Evolutionary conservation across 2,888 invertebrate species (phyloP).

Genomic region (Gisinianus flammeolus): DNA sequence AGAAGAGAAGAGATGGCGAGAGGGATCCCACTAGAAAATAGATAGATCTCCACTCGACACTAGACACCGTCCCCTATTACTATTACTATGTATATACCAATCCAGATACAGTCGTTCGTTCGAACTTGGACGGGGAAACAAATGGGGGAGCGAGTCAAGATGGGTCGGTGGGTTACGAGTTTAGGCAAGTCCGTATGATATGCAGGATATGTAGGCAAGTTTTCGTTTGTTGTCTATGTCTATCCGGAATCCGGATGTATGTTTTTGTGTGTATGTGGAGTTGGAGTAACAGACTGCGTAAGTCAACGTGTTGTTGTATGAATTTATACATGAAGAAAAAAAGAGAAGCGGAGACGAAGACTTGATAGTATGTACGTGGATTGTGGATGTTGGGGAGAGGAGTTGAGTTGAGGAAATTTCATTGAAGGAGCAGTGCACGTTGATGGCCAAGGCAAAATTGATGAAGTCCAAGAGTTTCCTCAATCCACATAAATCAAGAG

Average conservation of each 20-base stretch:
- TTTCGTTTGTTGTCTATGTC: too few species aligned
- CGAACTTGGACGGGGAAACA: neutral
- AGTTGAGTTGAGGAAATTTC: constrained; percentile 1
- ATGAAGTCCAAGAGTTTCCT: constrained; percentile 32
- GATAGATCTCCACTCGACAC: neutral
- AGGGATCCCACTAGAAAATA: neutral
- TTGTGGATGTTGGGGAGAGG: neutral
- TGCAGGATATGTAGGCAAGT: too few species aligned
- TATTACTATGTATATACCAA: too few species aligned
- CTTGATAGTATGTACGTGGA: too few species aligned
- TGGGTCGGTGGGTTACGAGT: constrained; percentile 1
- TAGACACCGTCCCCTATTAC: too few species aligned
- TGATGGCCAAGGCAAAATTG: constrained; percentile 28
- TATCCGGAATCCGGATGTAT: too few species aligned
- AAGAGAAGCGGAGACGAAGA: too few species aligned
- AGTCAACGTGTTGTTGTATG: too few species aligned
- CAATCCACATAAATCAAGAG: constrained; percentile 34
- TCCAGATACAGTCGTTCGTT: too few species aligned
- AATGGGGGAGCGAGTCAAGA: neutral
- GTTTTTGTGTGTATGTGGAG: too few species aligned
- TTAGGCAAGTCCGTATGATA: too few species aligned
- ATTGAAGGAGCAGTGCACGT: constrained; percentile 28
- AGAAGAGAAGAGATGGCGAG: neutral
- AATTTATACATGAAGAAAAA: neutral
- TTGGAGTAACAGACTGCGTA: too few species aligned